Evolutionary conservation across 2,113 vertebrate genomes (phyloP), one percentile per base, ranked within the genome.

Genomic region (Cephalopterus ornatus): DNA sequence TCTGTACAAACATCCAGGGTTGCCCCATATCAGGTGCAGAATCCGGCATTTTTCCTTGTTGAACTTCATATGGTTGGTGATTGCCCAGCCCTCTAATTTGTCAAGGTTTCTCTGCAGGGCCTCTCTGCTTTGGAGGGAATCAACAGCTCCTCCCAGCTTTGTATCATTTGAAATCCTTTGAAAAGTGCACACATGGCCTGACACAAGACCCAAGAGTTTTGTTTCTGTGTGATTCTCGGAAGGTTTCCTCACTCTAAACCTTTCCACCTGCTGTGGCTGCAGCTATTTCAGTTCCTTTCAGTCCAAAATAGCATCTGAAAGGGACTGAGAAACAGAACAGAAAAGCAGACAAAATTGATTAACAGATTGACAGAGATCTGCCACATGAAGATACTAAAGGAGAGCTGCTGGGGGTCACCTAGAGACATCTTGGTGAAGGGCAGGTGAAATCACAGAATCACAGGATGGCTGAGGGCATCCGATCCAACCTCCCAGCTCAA

Each of bases 301-400:
- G 35, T 73, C 59, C 77, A 74, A 93, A 80, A 71, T 8, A 93
- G 41, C 72, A 47, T 70, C 41, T 47, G 32, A 61, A 76, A 92
- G 49, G 71, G 65, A 65, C 37, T 20, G 19, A 77, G 49, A 94
- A 86, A 76, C 63, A 65, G 59, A 81, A 94, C 42, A 91, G 39
- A 85, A 84, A 89, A 50, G 55, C 49, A 70, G 82, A 65, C 5
- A 58, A 49, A 67, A 65, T 46, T 26, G n/a, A 84, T 74, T 3
- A 15, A n/a, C n/a, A n/a, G n/a, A n/a, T n/a, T 56, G n/a, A 83
- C 77, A 61, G 15, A 62, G 10, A 37, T 17, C 10, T 5, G 27
- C 8, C 20, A 56, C 35, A 16, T 11, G 30, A 70, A 11, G 8
- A 44, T 63, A 50, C 20, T 55, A 49, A 90, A 59, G 58, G 47